Evolutionary conservation across 2,888 invertebrate genomes (phyloP), one percentile per base, ranked within the genome.

Genomic region (Psylliodes chrysocephalus): DNA sequence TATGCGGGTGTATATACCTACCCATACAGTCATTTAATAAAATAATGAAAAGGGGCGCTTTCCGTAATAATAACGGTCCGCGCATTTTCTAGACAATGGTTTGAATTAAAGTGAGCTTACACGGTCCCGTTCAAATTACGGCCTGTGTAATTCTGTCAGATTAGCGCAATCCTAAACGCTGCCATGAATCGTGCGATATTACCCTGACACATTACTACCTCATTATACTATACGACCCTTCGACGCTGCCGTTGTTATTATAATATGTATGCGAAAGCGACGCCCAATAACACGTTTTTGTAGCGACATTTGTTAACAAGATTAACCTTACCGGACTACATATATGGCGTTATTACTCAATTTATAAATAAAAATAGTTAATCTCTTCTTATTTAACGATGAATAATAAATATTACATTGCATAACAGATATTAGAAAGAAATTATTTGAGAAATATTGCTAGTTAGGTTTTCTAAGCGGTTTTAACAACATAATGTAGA

Each of bases 171-270:
- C 78, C 80, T 75, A 77, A 77, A 77, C 77, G 77, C 78, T 77
- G 79, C 78, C 77, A 80, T 78, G 80, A 79, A 80, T 79, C 75
- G 77, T 75, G 75, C 76, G 77, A 79, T 81, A 81, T 81, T 79
- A 67, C 75, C 77, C 79, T 80, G 80, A 80, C 81, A 81, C 81
- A 81, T 82, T 81, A 81, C 81, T 81, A 81, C 81, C 81, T 81
- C 81, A 80, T 81, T 82, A 81, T 79, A 79, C 65, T 63, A 60
- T 63, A 60, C 40, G 33, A 33, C 66, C 66, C 60, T 52, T 54
- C 52, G 46, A 49, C 55, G 30, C 59, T 12, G 30, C 59, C 8
- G 28, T 51, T 59, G 51, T 52, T 52, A 52, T 42, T 28, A n/a
- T 17, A 47, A 22, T 22, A 28, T 15, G 49, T 38, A 40, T 51